phyloP scores from a whole-genome alignment of 2,888 invertebrate genomes.

The Tipula unca region DNA sequence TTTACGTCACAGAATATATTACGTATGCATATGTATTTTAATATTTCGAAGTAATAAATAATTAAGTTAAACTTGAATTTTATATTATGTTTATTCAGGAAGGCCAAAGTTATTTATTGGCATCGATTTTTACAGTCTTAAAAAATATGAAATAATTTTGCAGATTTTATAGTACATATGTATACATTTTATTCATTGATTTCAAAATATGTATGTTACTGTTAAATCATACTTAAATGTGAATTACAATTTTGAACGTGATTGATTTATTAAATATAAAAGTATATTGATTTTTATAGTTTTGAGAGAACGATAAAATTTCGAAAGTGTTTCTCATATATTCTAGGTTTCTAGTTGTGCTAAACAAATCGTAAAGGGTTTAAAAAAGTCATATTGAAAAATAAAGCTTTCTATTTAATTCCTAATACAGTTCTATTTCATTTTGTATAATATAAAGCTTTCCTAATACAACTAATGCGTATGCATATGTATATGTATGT shows the following conservation, averaged over 20 bases:
- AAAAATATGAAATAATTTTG: too few relatives aligned
- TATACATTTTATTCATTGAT: neutral
- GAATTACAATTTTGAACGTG: neutral
- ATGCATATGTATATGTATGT: neutral
- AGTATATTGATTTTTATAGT: neutral
- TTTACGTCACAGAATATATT: too few relatives aligned
- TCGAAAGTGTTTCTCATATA: too few relatives aligned
- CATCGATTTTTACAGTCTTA: too few relatives aligned
- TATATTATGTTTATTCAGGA: too few relatives aligned
- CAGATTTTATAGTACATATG: neutral
- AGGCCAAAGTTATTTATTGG: too few relatives aligned
- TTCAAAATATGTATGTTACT: neutral
- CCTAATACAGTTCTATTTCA: neutral
- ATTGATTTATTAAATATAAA: neutral
- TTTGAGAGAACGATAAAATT: neutral
- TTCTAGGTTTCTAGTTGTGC: neutral
- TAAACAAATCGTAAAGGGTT: too few relatives aligned
- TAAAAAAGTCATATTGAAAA: too few relatives aligned
- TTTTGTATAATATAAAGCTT: neutral
- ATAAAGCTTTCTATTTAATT: neutral
- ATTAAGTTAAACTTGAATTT: too few relatives aligned
- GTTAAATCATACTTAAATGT: neutral
- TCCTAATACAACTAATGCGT: neutral
- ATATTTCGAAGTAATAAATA: too few relatives aligned
- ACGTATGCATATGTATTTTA: too few relatives aligned